Evolutionary conservation across 64 coral and sea anemone species (phyloP).

Genomic region (Cladopsammia gracilis): DNA sequence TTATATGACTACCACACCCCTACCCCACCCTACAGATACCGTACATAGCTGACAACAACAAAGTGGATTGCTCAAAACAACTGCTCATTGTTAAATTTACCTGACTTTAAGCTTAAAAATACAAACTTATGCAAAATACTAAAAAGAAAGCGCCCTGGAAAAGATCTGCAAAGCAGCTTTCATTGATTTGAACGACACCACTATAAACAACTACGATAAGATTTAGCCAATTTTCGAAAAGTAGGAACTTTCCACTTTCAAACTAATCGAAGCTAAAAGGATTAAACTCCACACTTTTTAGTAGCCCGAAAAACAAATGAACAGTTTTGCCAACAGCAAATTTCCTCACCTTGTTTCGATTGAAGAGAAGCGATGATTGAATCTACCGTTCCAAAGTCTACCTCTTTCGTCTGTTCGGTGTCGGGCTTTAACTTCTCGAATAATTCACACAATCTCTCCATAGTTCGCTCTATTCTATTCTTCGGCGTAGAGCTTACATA

Average conservation of each 20-base stretch:
- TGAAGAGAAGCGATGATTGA: constrained; percentile 13
- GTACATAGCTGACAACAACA: not conserved
- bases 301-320: not conserved
- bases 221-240: too few species aligned
- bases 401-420: not conserved
- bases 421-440: constrained; percentile 11
- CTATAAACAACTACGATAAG: too few species aligned
- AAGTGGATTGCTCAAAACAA: not conserved
- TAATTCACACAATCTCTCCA: constrained; percentile 11
- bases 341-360: not conserved
- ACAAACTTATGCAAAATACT: not conserved
- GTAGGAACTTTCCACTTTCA: too few species aligned
- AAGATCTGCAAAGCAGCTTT: too few species aligned
- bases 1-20: not conserved
- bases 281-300: too few species aligned
- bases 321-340: not conserved
- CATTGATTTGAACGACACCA: too few species aligned
- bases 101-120: not conserved
- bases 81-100: not conserved
- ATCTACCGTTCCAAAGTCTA: constrained; percentile 13
- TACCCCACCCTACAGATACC: not conserved
- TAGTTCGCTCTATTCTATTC: not conserved
- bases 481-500: not conserved
- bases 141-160: not conserved
- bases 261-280: too few species aligned